A percentile compares a stretch with the other conserved stretches of the same genome.
phyloP scores from a whole-genome alignment of 1,140 invertebrate species.

The Tetraneura akinire region DNA sequence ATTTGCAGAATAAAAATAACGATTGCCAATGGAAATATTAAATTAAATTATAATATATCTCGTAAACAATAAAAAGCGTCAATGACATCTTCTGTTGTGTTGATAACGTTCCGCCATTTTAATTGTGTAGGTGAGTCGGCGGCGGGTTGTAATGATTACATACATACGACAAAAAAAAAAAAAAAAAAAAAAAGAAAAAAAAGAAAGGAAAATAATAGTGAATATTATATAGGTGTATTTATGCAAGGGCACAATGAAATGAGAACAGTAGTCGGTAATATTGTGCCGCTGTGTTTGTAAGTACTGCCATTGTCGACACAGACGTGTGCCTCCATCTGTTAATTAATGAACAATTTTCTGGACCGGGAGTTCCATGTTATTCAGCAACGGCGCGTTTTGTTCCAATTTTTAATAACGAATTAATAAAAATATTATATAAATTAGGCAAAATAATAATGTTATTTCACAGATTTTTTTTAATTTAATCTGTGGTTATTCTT shows the following conservation, averaged over 20 bases:
- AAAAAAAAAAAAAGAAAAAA: neutral
- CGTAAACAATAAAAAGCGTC: constrained; percentile 49
- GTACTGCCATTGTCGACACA: neutral
- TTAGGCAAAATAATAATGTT: no score
- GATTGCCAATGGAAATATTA: neutral
- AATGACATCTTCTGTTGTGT: constrained; percentile 50
- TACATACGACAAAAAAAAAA: neutral
- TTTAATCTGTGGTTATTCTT: no score
- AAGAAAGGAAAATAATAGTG: neutral
- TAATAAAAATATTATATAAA: no score
- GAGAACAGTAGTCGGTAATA: constrained; percentile 1
- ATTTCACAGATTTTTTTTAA: no score
- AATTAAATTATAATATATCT: neutral
- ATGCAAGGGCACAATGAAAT: neutral
- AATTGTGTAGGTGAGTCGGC: constrained; percentile 48
- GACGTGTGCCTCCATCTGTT: neutral
- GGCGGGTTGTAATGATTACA: constrained; percentile 48
- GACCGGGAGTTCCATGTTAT: no score
- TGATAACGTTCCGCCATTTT: constrained; percentile 51
- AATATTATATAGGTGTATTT: constrained; percentile 16
- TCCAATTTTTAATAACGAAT: no score
- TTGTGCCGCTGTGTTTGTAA: neutral
- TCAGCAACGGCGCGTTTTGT: no score
- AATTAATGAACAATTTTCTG: no score
- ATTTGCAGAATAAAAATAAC: neutral